A percentile compares a stretch with the other conserved stretches of the same genome.
phyloP scores from a whole-genome alignment of 2,888 invertebrate genomes.

The Chloroclysta siterata region DNA sequence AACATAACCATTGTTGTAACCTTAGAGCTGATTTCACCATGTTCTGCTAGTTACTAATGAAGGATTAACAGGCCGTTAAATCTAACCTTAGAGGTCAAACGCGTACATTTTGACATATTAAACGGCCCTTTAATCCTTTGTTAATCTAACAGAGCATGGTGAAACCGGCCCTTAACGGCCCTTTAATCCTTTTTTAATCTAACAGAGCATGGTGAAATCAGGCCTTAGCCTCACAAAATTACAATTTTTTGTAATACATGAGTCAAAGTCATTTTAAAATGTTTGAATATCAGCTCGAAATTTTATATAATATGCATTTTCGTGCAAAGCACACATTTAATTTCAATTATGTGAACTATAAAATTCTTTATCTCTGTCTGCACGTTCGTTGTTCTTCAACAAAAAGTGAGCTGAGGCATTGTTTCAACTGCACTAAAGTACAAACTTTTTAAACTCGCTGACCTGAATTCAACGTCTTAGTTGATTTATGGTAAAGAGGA shows the following conservation, averaged over 20 bases:
- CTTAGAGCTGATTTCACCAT: too few relatives aligned
- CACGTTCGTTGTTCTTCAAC: constrained; percentile 35
- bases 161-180: too few relatives aligned
- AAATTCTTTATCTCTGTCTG: constrained; percentile 30
- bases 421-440: constrained; percentile 30
- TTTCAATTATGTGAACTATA: constrained; percentile 18
- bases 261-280: background rate
- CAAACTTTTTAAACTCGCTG: constrained; percentile 32
- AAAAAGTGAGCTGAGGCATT: constrained; percentile 35
- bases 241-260: background rate
- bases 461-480: constrained; percentile 29
- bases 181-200: too few relatives aligned
- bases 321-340: constrained; percentile 24
- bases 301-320: constrained; percentile 19
- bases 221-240: too few relatives aligned
- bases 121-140: too few relatives aligned
- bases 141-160: too few relatives aligned
- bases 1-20: background rate
- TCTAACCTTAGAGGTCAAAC: too few relatives aligned
- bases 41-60: too few relatives aligned
- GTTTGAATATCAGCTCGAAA: too few relatives aligned
- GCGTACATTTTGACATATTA: too few relatives aligned
- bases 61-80: too few relatives aligned
- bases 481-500: constrained; percentile 29
- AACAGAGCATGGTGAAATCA: too few relatives aligned